phyloP scores from a whole-genome alignment of 2,888 invertebrate species.

The Tenthredo notha region DNA sequence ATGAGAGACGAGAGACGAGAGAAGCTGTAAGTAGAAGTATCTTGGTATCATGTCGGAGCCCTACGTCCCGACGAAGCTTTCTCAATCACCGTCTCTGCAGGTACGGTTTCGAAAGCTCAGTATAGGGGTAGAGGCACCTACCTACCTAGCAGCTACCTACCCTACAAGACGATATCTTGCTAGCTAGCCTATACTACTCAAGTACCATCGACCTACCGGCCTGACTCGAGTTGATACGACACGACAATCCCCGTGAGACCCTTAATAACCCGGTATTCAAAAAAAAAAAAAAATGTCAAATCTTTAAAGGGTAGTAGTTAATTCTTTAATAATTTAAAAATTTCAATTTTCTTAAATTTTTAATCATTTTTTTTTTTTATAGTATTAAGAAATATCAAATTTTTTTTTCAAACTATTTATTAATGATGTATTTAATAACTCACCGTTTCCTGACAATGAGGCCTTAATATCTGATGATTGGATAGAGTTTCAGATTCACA shows the following conservation, averaged over 20 bases:
- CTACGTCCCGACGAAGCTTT: conserved; percentile 28
- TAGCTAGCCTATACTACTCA: conserved; percentile 59
- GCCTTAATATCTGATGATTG: conserved; percentile 15
- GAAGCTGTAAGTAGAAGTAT: conserved; percentile 53
- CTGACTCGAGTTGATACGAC: conserved; percentile 72
- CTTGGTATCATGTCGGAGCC: conserved; percentile 53
- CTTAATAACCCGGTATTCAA: conserved; percentile 50
- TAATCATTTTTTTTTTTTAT: not conserved
- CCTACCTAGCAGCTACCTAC: not conserved
- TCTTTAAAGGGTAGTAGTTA: not conserved
- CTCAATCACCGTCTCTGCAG: not conserved
- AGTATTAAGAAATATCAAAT: too few relatives aligned
- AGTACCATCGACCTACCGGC: conserved; percentile 71
- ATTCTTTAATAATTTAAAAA: not conserved
- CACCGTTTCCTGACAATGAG: conserved; percentile 21
- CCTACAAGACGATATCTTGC: conserved; percentile 34
- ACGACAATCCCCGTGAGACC: conserved; percentile 59
- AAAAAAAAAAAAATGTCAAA: conserved; percentile 32
- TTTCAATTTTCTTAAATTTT: not conserved
- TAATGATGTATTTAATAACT: not conserved
- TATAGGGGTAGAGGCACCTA: not conserved
- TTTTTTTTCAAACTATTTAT: not conserved
- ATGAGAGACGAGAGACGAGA: conserved; percentile 54
- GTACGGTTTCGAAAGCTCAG: conserved; percentile 35
- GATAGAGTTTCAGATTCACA: conserved; percentile 38